phyloP scores from a whole-genome alignment of 2,113 vertebrate species.

The Nettapus auritus region DNA sequence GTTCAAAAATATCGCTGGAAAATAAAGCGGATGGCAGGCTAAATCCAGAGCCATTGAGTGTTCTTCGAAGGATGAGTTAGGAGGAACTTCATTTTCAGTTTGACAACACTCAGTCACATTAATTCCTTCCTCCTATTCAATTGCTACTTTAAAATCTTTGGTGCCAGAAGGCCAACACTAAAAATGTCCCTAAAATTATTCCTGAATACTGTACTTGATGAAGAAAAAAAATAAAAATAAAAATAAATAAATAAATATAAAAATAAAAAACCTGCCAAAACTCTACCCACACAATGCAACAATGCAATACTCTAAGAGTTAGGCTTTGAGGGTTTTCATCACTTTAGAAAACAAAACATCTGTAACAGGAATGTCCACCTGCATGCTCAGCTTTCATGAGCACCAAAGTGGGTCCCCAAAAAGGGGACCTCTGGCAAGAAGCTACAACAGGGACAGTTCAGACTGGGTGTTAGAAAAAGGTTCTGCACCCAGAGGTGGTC shows the following conservation, averaged over 20 bases:
- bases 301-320: not conserved
- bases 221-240: not conserved
- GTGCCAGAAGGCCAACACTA: conserved; percentile 30
- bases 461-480: not conserved
- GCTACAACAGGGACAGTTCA: not conserved
- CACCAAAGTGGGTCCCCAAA: not conserved
- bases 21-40: conserved; percentile 43
- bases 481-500: not conserved
- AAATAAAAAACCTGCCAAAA: not conserved
- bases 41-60: not conserved
- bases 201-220: not conserved
- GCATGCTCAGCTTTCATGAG: not conserved
- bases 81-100: conserved; percentile 48
- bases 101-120: conserved; percentile 46
- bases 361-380: not conserved
- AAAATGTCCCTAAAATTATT: not conserved
- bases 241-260: too few species aligned
- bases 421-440: not conserved
- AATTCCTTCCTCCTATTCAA: conserved; percentile 69
- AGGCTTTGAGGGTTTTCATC: not conserved
- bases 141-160: not conserved
- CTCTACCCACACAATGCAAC: accelerated
- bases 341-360: not conserved
- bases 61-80: conserved; percentile 52
- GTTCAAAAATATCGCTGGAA: conserved; percentile 50